Evolutionary conservation across 2,797 vertebrate species (phyloP).

Genomic region (Decapterus maruadsi): DNA sequence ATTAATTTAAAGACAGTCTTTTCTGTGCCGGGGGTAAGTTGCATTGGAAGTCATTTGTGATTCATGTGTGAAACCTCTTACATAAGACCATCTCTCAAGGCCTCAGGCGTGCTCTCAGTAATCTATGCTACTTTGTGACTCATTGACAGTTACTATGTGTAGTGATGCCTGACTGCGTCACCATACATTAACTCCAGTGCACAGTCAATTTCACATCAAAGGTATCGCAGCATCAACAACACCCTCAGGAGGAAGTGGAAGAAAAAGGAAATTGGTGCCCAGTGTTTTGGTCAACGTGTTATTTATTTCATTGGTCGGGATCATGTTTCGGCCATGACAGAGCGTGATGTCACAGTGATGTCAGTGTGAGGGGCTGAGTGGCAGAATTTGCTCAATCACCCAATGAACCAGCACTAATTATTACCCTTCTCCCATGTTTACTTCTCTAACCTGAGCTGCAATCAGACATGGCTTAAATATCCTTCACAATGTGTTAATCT

Average conservation of each 20-base stretch:
- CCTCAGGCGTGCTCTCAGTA: slow-evolving; percentile 52
- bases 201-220: slow-evolving; percentile 12
- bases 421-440: neutral
- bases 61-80: slow-evolving; percentile 55
- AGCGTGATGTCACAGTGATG: slow-evolving; percentile 43
- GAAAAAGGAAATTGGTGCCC: neutral
- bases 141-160: slow-evolving; percentile 65
- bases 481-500: neutral
- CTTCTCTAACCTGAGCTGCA: neutral
- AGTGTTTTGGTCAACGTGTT: neutral
- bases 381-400: no score
- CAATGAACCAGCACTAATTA: no score
- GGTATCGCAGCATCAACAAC: neutral
- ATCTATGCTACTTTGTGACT: slow-evolving; percentile 69
- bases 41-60: slow-evolving; percentile 38
- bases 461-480: neutral
- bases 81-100: slow-evolving; percentile 58
- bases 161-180: slow-evolving; percentile 48
- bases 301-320: neutral
- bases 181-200: slow-evolving; percentile 15
- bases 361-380: no score
- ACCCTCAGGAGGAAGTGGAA: neutral
- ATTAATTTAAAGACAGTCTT: slow-evolving; percentile 2
- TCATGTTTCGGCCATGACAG: neutral
- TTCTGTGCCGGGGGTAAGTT: neutral